Evolutionary conservation across 2,888 invertebrate species (phyloP), one percentile per base, ranked within the genome.

Genomic region (Rutpela maculata): DNA sequence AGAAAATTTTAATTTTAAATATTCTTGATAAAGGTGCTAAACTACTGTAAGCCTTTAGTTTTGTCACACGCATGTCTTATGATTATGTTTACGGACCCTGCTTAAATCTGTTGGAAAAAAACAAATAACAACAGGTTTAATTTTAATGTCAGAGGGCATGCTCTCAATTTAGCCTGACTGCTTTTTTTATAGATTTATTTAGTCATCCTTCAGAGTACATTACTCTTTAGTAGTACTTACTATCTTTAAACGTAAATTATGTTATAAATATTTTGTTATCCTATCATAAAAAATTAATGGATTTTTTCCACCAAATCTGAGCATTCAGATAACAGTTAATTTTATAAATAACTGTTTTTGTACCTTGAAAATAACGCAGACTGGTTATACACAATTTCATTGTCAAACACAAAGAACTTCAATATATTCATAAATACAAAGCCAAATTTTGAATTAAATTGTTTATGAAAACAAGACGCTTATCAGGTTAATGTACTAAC

Each of bases 401-500:
- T 26, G 60, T n/a, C 26, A 11, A 26, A 19, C 60, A 50, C 50
- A 50, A 50, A 50, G 50, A n/a, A 50, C 50, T 15, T 17, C 6
- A 50, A 50, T 50, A 50, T n/a, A 50, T 50, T 6, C 35, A 35
- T 26, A 31, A 62, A 31, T 18, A 62, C 62, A 62, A 62, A 43
- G 43, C 38, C 43, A 12, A 65, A 17, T 65, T 65, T 65, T 43
- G 43, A 65, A 65, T 65, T 65, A 65, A 18, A 38, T 43, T 65
- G 38, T 65, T 50, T 50, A 50, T 43, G 43, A 65, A 65, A 65
- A 65, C 65, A 43, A 65, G 65, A 38, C 43, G 19, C 19, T 65
- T 65, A 65, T 65, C 43, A 65, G 65, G 65, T 65, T 65, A 65
- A 65, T 43, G 65, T 43, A 65, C 67, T 50, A 55, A 67, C 67